Percentiles rank a stretch among this genome's conserved stretches.
phyloP scores from a whole-genome alignment of 2,888 invertebrate genomes.

The Nemotelus nigrinus region DNA sequence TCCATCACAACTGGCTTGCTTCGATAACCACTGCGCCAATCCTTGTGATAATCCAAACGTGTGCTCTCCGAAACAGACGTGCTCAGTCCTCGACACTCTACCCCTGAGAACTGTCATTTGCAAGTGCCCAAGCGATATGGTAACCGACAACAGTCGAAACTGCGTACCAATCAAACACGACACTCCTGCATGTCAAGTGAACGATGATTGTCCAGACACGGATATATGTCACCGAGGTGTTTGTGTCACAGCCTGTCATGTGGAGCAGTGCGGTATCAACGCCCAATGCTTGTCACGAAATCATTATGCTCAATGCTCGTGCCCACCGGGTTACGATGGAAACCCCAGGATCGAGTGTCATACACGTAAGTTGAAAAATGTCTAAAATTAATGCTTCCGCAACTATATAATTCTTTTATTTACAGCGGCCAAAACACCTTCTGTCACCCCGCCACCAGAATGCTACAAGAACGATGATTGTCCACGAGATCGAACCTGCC shows the following conservation, averaged over 20 bases:
- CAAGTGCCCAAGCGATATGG: conserved; percentile 83
- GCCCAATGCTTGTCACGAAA: conserved; percentile 81
- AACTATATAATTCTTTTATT: conserved; percentile 12
- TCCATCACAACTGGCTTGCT: conserved; percentile 77
- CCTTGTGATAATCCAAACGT: conserved; percentile 78
- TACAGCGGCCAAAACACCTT: conserved; percentile 55
- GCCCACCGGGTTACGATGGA: conserved; percentile 80
- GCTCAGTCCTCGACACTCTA: conserved; percentile 79
- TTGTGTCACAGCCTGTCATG: conserved; percentile 82
- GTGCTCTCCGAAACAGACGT: conserved; percentile 81
- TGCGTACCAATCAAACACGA: conserved; percentile 72
- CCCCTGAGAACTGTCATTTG: conserved; percentile 88
- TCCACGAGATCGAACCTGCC: conserved; percentile 76
- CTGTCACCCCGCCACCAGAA: conserved; percentile 67
- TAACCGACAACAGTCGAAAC: conserved; percentile 76
- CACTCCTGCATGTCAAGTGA: conserved; percentile 72
- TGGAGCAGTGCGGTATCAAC: conserved; percentile 83
- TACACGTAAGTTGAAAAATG: conserved; percentile 64
- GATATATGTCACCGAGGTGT: conserved; percentile 80
- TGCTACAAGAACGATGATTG: conserved; percentile 85
- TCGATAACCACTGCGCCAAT: conserved; percentile 79
- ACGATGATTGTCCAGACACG: conserved; percentile 78
- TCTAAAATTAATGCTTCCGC: background rate
- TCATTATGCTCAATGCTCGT: conserved; percentile 81
- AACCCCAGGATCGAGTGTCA: conserved; percentile 83